These are phyloP conservation scores for Iguana delicatissima DNA, from an alignment of 2,797 vertebrate species.

Conservation along the genomic window DNA sequence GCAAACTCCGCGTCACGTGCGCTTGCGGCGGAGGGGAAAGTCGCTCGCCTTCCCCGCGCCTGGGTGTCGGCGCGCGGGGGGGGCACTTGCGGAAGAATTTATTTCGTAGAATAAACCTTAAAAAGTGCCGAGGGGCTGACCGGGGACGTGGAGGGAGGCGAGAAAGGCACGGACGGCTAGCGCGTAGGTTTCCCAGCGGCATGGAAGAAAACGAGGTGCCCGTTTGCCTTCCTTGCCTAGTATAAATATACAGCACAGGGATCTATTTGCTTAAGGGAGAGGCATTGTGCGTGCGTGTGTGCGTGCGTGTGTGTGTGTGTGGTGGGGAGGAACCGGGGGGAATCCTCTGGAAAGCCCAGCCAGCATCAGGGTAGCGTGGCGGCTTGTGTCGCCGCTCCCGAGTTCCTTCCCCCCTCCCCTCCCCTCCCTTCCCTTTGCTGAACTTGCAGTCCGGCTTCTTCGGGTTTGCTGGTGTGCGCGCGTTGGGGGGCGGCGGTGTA, in stretches of 20 bases:
- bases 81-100: slow-evolving; percentile 58
- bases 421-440: slow-evolving; percentile 65
- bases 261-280: background rate
- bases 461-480: slow-evolving; percentile 38
- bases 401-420: too few relatives aligned
- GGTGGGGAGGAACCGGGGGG: background rate
- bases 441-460: slow-evolving; percentile 75
- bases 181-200: slow-evolving; percentile 37
- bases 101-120: slow-evolving; percentile 47
- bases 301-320: background rate
- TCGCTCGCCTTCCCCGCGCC: slow-evolving; percentile 61
- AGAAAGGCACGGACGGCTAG: slow-evolving; percentile 38
- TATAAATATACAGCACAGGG: background rate
- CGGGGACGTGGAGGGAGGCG: slow-evolving; percentile 6
- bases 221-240: slow-evolving; percentile 36
- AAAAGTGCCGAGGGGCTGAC: slow-evolving; percentile 60
- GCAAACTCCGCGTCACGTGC: slow-evolving; percentile 78
- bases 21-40: slow-evolving; percentile 74
- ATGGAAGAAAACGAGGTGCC: slow-evolving; percentile 70
- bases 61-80: slow-evolving; percentile 46
- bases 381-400: background rate
- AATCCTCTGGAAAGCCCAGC: slow-evolving; percentile 6
- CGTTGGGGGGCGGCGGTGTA: background rate
- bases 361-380: background rate
- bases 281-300: background rate